Percentiles rank a stretch among this genome's conserved stretches.
phyloP scores from a whole-genome alignment of 2,888 invertebrate species.

The Volucella inflata region DNA sequence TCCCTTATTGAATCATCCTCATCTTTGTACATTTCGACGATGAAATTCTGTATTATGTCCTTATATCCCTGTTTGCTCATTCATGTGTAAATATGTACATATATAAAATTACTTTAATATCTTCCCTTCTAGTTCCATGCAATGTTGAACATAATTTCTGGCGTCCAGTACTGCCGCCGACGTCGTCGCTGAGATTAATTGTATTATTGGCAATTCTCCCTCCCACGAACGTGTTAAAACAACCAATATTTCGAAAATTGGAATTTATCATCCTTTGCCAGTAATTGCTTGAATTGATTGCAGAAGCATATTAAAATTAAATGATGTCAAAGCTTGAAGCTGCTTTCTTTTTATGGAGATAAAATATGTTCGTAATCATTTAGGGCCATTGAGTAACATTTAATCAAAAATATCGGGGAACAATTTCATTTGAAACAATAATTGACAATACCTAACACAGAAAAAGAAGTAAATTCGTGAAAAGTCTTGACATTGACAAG shows the following conservation, averaged over 20 bases:
- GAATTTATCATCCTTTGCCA: neutral
- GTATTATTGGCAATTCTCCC: slow-evolving; percentile 4
- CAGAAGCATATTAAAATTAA: too few species aligned
- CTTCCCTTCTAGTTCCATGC: neutral
- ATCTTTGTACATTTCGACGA: neutral
- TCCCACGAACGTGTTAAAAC: neutral
- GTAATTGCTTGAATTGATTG: too few species aligned
- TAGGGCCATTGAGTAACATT: too few species aligned
- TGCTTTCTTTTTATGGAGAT: too few species aligned
- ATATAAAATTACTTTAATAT: slow-evolving; percentile 25
- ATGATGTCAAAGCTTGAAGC: too few species aligned
- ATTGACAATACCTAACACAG: too few species aligned
- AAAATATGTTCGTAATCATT: too few species aligned
- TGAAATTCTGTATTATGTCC: neutral
- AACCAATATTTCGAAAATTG: too few species aligned
- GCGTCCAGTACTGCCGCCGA: neutral
- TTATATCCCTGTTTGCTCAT: neutral
- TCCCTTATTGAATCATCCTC: neutral
- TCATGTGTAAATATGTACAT: neutral
- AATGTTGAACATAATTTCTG: slow-evolving; percentile 24
- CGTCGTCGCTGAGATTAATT: slow-evolving; percentile 33
- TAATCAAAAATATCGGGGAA: too few species aligned
- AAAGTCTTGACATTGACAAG: too few species aligned
- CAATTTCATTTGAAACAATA: too few species aligned
- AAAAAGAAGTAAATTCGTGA: too few species aligned